Percentiles rank a stretch among this genome's conserved stretches.
These are phyloP conservation scores for Poeciliopsis occidentalis DNA, from an alignment of 2,113 vertebrate species.

Conservation along the genomic window DNA sequence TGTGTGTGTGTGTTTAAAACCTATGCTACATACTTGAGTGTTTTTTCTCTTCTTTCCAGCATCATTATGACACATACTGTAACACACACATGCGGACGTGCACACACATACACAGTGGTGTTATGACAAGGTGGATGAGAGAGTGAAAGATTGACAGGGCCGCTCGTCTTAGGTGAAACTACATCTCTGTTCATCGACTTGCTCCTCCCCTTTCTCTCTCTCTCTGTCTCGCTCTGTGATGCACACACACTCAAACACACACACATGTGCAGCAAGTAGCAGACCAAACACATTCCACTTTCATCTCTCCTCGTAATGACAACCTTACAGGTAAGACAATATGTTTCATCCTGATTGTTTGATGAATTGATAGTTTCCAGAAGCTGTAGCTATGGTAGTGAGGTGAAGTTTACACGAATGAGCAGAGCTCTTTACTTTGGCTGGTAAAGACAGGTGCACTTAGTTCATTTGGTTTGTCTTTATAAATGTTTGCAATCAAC, in stretches of 20 bases:
- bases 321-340: slow-evolving; percentile 59
- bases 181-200: too few relatives aligned
- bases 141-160: slow-evolving; percentile 30
- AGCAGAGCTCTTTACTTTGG: background rate
- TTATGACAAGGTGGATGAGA: slow-evolving; percentile 54
- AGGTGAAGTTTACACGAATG: background rate
- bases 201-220: too few relatives aligned
- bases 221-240: too few relatives aligned
- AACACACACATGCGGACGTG: slow-evolving; percentile 2
- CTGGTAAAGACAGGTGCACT: background rate
- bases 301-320: too few relatives aligned
- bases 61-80: slow-evolving; percentile 71
- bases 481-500: background rate
- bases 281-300: too few relatives aligned
- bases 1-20: slow-evolving; percentile 36
- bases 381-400: background rate
- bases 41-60: slow-evolving; percentile 72
- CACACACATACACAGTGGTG: slow-evolving; percentile 5
- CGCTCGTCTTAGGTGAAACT: too few relatives aligned
- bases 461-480: background rate
- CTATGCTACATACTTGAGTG: slow-evolving; percentile 46
- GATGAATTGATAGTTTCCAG: background rate
- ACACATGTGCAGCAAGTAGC: too few relatives aligned
- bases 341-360: background rate
- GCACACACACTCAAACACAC: too few relatives aligned